These are phyloP conservation scores for Hydropsyche betteni DNA, from an alignment of 2,888 invertebrate genomes.

Conservation along the genomic window DNA sequence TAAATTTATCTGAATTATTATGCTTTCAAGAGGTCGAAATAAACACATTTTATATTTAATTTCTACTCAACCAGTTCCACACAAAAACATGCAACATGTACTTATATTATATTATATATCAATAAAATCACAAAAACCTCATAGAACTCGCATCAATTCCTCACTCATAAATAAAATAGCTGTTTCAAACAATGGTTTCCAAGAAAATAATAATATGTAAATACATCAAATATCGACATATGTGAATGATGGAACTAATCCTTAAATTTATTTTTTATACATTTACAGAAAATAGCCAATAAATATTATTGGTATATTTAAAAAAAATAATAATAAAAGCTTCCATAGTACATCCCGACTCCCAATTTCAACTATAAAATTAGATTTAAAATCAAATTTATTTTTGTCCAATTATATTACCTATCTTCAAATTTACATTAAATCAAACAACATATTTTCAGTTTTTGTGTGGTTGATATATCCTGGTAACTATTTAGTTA, in stretches of 20 bases:
- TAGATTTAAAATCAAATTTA: no score
- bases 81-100: conserved; percentile 2
- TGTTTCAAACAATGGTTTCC: background rate
- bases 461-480: background rate
- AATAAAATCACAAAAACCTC: no score
- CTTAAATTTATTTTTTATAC: background rate
- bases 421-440: no score
- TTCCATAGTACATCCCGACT: no score
- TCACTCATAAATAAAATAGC: background rate
- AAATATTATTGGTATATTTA: background rate
- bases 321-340: no score
- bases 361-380: no score
- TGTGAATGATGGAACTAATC: no score
- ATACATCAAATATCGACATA: background rate
- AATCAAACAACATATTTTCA: background rate
- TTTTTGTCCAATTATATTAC: no score
- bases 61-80: background rate
- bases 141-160: background rate
- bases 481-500: conserved; percentile 16
- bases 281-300: background rate
- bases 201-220: background rate
- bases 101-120: no score
- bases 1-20: background rate
- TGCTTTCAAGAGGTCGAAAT: no score
- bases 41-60: no score